Evolutionary conservation across 2,888 invertebrate species (phyloP), one percentile per base, ranked within the genome.

Genomic region (Rhagonycha lutea): DNA sequence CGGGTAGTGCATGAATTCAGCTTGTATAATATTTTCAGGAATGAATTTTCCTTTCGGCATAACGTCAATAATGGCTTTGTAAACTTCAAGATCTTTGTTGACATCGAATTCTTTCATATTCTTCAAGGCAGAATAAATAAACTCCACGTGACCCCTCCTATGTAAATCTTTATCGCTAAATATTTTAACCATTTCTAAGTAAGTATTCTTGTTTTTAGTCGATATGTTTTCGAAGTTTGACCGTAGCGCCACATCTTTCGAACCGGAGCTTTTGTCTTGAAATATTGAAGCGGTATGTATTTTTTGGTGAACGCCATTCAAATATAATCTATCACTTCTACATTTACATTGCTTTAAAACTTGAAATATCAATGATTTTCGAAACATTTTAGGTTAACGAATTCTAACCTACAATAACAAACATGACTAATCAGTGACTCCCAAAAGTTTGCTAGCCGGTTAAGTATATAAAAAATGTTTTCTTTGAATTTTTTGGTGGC

Each of bases 1-100:
- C 0, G 98, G 98, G 89, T 95, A 98, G 86, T 98, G 97, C 92
- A 94, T 92, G 83, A 98, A 95, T 87, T 97, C 96, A 0, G 94
- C 92, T 90, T 98, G 96, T 87, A 96, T 93, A 63, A 93, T 88
- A 86, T 95, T 97, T 47, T 88, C 88, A 0, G 99, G 93, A 79
- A 98, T 92, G 88, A 97, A 94, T 86, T 92, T 94, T 63, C 96
- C 96, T 87, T 97, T 95, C 0, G 98, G 97, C 86, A 98, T 90
- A 61, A 98, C 91, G 85, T 97, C 93, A 61, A 98, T 88, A 69
- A 98, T 84, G 18, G 93, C 91, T 87, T 96, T 98, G 85, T 98
- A 98, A 0, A 93, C 93, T 83, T 95, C 94, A 14, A 96, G 84
- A 86, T 97, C 98, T 85, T 94, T 93, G 72, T 96, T 92, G 0